A percentile compares a stretch with the other conserved stretches of the same genome.
Conservation (phyloP, 2,113 vertebrate genomes). For the Myrmecobius fasciatus region DNA sequence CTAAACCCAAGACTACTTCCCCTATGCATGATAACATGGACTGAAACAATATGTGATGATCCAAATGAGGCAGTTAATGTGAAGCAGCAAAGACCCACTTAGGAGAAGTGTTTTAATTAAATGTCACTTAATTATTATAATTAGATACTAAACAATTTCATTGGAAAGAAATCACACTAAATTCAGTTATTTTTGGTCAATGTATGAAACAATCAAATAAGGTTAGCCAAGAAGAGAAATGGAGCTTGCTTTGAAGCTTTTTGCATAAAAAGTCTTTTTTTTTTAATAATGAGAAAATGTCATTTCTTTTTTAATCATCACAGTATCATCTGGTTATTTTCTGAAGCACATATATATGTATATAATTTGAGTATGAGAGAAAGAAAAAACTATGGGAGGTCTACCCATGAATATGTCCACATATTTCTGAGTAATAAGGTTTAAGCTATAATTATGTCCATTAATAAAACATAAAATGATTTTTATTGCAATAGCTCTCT, state of each 20-base stretch:
- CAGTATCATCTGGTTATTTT: neutral
- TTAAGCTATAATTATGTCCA: neutral
- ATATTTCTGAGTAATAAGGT: neutral
- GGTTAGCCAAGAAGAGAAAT: slow-evolving; percentile 3
- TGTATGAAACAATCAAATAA: slow-evolving; percentile 8
- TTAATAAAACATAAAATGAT: neutral
- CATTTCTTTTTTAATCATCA: neutral
- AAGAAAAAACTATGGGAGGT: neutral
- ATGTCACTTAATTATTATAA: slow-evolving; percentile 75
- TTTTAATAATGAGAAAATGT: neutral
- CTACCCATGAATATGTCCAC: neutral
- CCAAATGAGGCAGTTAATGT: slow-evolving; percentile 68
- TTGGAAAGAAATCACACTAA: neutral
- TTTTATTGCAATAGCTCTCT: slow-evolving; percentile 9
- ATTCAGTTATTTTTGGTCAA: slow-evolving; percentile 9
- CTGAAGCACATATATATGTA: neutral
- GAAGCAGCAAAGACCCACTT: slow-evolving; percentile 54
- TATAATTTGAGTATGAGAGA: neutral
- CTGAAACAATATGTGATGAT: slow-evolving; percentile 49
- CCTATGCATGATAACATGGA: neutral
- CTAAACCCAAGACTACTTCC: neutral
- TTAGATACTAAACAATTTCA: slow-evolving; percentile 58
- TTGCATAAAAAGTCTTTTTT: neutral
- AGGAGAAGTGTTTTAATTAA: slow-evolving; percentile 73
- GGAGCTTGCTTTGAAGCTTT: neutral